These are phyloP conservation scores for Vireo griseus DNA, from an alignment of 2,797 vertebrate species.

Conservation along the genomic window DNA sequence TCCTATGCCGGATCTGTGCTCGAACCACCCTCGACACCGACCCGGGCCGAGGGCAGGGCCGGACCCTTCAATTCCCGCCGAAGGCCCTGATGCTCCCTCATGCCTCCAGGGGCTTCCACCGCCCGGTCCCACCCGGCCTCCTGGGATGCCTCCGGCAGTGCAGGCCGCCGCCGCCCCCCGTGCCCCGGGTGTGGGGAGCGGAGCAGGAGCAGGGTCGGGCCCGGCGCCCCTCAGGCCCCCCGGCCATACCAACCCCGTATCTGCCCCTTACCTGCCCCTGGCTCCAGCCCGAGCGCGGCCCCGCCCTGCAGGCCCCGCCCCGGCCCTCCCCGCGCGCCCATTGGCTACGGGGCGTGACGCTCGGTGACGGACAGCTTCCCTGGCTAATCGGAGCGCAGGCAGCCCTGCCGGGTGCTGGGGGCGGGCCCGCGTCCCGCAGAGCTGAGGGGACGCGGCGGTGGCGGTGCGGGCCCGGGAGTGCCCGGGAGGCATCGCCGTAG, in stretches of 20 bases:
- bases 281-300: background rate
- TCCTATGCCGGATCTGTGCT: background rate
- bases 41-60: background rate
- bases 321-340: background rate
- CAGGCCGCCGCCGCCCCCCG: background rate
- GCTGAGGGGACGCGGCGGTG: too few relatives aligned
- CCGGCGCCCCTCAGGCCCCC: too few relatives aligned
- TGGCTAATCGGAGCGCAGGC: background rate
- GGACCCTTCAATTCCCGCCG: background rate
- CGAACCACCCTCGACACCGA: background rate
- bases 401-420: fast-evolving
- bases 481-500: fast-evolving
- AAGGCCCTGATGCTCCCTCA: background rate
- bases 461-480: fast-evolving
- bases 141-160: background rate
- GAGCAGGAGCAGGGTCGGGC: background rate
- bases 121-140: background rate
- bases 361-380: fast-evolving
- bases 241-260: fast-evolving
- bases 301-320: background rate
- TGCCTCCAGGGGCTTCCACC: background rate
- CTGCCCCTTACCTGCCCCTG: background rate
- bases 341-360: fast-evolving
- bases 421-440: fast-evolving
- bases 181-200: background rate